Conservation (phyloP, 2,888 invertebrate genomes). For the Crossocerus cetratus region DNA sequence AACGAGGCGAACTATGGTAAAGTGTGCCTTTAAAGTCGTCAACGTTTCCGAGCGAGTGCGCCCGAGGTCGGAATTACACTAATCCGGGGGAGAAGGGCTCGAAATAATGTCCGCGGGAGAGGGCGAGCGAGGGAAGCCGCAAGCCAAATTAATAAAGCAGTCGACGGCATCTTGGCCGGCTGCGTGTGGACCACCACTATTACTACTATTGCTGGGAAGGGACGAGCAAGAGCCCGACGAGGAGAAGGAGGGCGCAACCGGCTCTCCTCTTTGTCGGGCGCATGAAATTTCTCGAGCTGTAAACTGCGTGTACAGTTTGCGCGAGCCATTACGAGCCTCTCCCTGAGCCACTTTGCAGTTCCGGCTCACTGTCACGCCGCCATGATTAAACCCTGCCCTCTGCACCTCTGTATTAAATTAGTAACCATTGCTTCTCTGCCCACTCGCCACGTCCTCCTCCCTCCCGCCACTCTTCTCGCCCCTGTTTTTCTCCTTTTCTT, state of each 20-base stretch:
- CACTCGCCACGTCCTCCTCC: constrained; percentile 9
- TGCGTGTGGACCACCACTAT: no score
- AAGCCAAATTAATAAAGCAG: no score
- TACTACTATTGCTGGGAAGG: no score
- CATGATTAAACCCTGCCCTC: constrained; percentile 20
- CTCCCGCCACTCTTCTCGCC: constrained; percentile 8
- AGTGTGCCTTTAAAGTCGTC: no score
- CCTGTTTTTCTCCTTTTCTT: not conserved
- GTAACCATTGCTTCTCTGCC: constrained; percentile 39
- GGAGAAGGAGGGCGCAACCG: constrained; percentile 2
- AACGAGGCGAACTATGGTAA: no score
- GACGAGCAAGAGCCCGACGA: no score
- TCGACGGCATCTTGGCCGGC: no score
- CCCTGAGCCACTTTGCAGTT: constrained; percentile 42
- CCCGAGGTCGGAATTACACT: no score
- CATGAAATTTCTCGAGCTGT: constrained; percentile 51
- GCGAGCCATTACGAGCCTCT: constrained; percentile 44
- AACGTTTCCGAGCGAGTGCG: no score
- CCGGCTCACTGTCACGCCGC: constrained; percentile 28
- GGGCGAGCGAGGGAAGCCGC: no score
- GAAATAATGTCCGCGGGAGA: no score
- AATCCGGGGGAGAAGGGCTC: no score
- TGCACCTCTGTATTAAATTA: constrained; percentile 42
- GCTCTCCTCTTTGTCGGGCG: constrained; percentile 25
- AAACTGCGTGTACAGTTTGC: constrained; percentile 49